Evolutionary conservation across 2,888 invertebrate genomes (phyloP), one percentile per base, ranked within the genome.

Genomic region (Tanaodytes sp.): DNA sequence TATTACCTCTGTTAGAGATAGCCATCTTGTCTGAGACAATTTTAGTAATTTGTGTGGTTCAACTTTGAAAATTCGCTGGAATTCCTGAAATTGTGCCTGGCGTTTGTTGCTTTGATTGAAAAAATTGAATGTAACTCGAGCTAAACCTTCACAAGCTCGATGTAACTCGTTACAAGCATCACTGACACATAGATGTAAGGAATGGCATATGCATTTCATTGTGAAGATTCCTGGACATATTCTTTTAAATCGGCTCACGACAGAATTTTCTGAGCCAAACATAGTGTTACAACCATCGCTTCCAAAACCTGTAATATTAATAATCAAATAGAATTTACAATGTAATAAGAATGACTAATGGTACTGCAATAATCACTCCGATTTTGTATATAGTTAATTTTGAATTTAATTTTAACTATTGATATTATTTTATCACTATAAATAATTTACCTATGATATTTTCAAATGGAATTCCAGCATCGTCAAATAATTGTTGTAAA

Each of bases 1-100:
- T n/a, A n/a, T n/a, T n/a, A n/a, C n/a, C n/a, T n/a, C n/a, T n/a
- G n/a, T n/a, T 31, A 78, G 54, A 12, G 79, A 80, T 5, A 79
- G 69, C 80, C 81, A 81, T 42, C 76, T 67, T n/a, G 79, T 80
- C 51, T 77, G 77, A 19, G 75, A 66, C 11, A 74, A 67, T 36
- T 72, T 72, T 11, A 81, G 51, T 16, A 80, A 64, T 74, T 78
- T 78, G 43, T 79, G 76, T 1, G 73, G 73, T 66, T 76, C 72
- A 4, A 75, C 59, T 48, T 77, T 45, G 12, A 73, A 72, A 66
- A 77, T 77, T 15, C 46, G 54, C 63, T 80, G 80, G 61, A 75
- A 79, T 55, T 78, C 69, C 57, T 72, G 64, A 42, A 76, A 74
- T n/a, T 75, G 72, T 4, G 43, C 54, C 30, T 69, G 54, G 55